A percentile compares a stretch with the other conserved stretches of the same genome.
Evolutionary conservation across 1,140 invertebrate genomes (phyloP).

Genomic region (Phymorhynchus buccinoides): DNA sequence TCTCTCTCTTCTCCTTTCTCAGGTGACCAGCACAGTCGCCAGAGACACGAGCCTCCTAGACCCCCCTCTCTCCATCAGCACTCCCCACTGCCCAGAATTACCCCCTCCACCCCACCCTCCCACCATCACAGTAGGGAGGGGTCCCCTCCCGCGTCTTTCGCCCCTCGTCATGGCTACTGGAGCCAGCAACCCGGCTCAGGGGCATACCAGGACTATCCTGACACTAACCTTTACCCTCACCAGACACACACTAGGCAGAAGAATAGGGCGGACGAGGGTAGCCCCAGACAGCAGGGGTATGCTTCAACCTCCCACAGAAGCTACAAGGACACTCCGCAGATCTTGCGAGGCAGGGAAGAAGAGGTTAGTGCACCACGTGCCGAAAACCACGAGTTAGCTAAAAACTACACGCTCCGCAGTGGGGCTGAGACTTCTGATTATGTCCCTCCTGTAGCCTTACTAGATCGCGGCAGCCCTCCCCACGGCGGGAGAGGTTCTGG

Average conservation of each 20-base stretch:
- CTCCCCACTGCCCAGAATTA: slow-evolving; percentile 52
- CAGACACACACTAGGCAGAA: background rate
- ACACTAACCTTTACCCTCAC: background rate
- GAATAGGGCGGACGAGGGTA: background rate
- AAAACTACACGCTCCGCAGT: background rate
- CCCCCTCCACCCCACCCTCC: slow-evolving; percentile 20
- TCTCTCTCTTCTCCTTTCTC: background rate
- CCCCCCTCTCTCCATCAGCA: slow-evolving; percentile 46
- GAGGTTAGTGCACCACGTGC: background rate
- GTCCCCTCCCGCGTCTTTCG: background rate
- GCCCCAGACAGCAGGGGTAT: slow-evolving; percentile 12
- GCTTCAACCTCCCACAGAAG: background rate
- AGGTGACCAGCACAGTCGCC: slow-evolving; percentile 40
- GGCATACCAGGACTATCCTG: background rate
- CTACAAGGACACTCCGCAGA: slow-evolving; percentile 19
- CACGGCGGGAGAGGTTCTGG: slow-evolving; percentile 28
- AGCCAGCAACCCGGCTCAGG: background rate
- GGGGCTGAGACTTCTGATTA: background rate
- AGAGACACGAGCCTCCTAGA: slow-evolving; percentile 32
- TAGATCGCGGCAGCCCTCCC: background rate
- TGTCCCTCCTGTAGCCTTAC: slow-evolving; percentile 1
- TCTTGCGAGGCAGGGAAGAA: background rate
- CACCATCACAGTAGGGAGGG: slow-evolving; percentile 29
- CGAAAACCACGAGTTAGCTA: background rate
- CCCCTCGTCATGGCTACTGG: background rate